Evolutionary conservation across 2,797 vertebrate species (phyloP).

Genomic region (Sebastes baramenuke): DNA sequence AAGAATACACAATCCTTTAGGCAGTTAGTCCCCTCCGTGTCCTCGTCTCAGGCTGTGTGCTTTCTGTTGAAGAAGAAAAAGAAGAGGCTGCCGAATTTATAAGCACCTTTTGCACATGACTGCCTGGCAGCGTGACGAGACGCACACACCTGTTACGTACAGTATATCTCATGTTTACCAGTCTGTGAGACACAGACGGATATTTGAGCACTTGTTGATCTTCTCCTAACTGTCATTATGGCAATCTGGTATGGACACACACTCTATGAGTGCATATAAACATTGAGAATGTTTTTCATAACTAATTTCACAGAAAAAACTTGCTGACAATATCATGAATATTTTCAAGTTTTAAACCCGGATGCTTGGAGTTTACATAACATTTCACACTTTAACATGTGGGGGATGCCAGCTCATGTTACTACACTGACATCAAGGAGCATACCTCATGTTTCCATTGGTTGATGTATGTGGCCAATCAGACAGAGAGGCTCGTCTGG

Average conservation of each 20-base stretch:
- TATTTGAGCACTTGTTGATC: slow-evolving; percentile 78
- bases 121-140: slow-evolving; percentile 22
- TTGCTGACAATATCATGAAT: not conserved
- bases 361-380: not conserved
- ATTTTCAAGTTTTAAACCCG: not conserved
- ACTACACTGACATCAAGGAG: slow-evolving; percentile 28
- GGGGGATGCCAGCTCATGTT: slow-evolving; percentile 13
- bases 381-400: not conserved
- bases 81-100: slow-evolving; percentile 72
- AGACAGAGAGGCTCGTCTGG: slow-evolving; percentile 43
- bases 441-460: slow-evolving; percentile 48
- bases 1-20: slow-evolving; percentile 35
- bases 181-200: slow-evolving; percentile 32
- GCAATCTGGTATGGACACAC: not conserved
- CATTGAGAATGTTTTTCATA: not conserved
- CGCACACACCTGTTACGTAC: slow-evolving; percentile 60
- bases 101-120: slow-evolving; percentile 62
- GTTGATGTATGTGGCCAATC: slow-evolving; percentile 53
- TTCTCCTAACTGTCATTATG: slow-evolving; percentile 2
- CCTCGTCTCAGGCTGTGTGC: slow-evolving; percentile 4
- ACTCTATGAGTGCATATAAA: not conserved
- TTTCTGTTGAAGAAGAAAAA: slow-evolving; percentile 19
- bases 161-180: slow-evolving; percentile 71
- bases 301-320: not conserved
- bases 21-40: slow-evolving; percentile 27